A percentile compares a stretch with the other conserved stretches of the same genome.
These are phyloP conservation scores for Tetragnatha versicolor DNA, from an alignment of 1,140 invertebrate genomes.

Conservation along the genomic window DNA sequence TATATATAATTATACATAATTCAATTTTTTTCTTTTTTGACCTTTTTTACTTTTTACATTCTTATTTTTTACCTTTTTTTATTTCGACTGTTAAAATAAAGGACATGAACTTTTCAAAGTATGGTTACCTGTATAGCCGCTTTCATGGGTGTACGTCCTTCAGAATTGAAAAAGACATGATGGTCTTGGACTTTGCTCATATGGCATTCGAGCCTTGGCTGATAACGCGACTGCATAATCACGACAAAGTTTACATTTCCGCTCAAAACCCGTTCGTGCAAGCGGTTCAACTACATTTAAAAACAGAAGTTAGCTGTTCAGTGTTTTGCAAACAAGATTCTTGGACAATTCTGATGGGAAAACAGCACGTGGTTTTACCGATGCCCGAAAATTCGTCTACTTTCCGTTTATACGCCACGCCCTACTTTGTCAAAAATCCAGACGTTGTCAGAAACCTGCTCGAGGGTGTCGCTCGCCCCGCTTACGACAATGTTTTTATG, in stretches of 20 bases:
- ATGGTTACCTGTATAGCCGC: background rate
- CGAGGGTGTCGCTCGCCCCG: background rate
- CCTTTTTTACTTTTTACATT: too few species aligned
- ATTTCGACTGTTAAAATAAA: too few species aligned
- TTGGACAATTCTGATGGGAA: background rate
- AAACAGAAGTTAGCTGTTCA: background rate
- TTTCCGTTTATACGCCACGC: background rate
- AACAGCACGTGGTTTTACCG: background rate
- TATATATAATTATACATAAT: too few species aligned
- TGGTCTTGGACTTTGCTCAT: constrained; percentile 1
- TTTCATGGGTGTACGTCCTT: constrained; percentile 16
- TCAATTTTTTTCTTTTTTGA: too few species aligned
- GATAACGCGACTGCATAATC: background rate
- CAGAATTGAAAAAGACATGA: background rate
- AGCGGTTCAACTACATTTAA: background rate
- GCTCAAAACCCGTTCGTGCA: background rate
- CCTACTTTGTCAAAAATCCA: constrained; percentile 5
- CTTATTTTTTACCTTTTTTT: too few species aligned
- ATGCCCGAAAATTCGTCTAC: background rate
- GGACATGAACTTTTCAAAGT: constrained; percentile 5
- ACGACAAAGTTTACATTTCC: background rate
- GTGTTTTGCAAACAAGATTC: background rate
- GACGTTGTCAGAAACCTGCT: background rate
- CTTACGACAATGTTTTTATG: background rate
- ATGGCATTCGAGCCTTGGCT: background rate